phyloP scores from a whole-genome alignment of 2,888 invertebrate genomes.

The Iselma pallidipennis region DNA sequence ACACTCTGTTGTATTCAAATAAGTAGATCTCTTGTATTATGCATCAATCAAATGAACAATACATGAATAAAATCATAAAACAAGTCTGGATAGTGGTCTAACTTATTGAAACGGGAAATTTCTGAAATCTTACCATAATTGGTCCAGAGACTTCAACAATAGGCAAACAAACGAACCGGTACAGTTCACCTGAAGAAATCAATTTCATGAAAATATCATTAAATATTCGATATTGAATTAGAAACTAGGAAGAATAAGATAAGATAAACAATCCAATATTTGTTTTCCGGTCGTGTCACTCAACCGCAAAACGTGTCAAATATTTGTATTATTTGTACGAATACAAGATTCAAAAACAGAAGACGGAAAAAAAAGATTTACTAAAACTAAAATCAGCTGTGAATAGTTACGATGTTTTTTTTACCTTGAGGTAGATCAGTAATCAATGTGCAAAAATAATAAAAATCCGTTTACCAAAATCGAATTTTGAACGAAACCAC shows the following conservation, averaged over 20 bases:
- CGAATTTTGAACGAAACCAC: too few species aligned
- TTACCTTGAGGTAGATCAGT: too few species aligned
- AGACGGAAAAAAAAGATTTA: not conserved
- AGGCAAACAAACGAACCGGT: too few species aligned
- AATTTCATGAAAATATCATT: constrained; percentile 5
- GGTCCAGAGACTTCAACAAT: not conserved
- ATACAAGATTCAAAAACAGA: too few species aligned
- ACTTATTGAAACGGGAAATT: too few species aligned
- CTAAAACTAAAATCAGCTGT: too few species aligned
- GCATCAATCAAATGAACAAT: constrained; percentile 8
- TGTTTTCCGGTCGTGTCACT: not conserved
- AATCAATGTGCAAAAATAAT: too few species aligned
- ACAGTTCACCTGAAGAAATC: too few species aligned
- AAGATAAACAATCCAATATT: not conserved
- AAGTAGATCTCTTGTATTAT: not conserved
- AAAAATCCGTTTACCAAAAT: too few species aligned
- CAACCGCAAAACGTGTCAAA: not conserved
- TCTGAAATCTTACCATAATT: too few species aligned
- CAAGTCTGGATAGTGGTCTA: not conserved
- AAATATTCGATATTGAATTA: constrained; percentile 11
- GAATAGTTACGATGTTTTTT: too few species aligned
- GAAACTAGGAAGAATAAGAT: too few species aligned
- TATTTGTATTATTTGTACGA: not conserved
- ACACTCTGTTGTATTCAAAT: not conserved
- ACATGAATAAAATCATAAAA: constrained; percentile 7